A percentile compares a stretch with the other conserved stretches of the same genome.
Evolutionary conservation across 2,797 vertebrate genomes (phyloP).

Genomic region (Pipistrellus pygmaeus): DNA sequence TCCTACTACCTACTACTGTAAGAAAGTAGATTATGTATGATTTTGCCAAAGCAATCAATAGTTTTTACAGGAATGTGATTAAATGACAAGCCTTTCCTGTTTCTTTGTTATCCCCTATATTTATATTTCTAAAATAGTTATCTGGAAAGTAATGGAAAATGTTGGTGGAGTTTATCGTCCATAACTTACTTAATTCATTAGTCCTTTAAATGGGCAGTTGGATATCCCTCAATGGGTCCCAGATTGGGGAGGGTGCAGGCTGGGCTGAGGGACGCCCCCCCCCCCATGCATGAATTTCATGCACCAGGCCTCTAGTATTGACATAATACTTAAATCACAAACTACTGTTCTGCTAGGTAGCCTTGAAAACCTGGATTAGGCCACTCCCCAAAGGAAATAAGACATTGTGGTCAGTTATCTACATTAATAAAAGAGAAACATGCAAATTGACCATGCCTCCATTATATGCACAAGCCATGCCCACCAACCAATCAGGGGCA

Average conservation of each 20-base stretch:
- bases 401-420: background rate
- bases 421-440: too few relatives aligned
- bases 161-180: background rate
- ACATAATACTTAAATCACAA: background rate
- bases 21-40: background rate
- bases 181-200: constrained; percentile 14
- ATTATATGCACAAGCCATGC: too few relatives aligned
- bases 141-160: background rate
- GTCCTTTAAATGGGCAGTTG: background rate
- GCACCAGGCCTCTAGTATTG: too few relatives aligned
- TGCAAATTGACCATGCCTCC: too few relatives aligned
- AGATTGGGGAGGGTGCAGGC: too few relatives aligned
- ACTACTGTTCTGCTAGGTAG: background rate
- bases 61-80: background rate
- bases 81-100: background rate
- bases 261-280: too few relatives aligned
- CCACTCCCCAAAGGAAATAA: background rate
- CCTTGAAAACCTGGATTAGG: constrained; percentile 18
- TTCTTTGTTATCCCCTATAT: background rate
- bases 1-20: background rate
- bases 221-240: too few relatives aligned
- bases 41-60: background rate
- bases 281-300: too few relatives aligned
- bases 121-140: constrained; percentile 58
- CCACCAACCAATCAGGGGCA: too few relatives aligned